Conservation (phyloP, 2,888 invertebrate species). For the Acanthococcus lagerstroemiae region DNA sequence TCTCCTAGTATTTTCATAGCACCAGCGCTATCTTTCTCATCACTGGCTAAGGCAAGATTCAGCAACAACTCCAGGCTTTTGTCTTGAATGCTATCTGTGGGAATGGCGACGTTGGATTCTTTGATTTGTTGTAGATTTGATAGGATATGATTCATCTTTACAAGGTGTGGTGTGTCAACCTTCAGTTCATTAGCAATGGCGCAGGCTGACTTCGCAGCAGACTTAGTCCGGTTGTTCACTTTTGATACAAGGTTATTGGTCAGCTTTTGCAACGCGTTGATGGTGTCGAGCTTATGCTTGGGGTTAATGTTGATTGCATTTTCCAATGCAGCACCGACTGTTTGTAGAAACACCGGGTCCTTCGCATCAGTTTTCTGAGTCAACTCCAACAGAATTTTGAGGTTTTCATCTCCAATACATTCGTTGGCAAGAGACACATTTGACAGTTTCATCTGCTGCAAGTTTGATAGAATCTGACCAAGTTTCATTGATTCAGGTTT, state of each 20-base stretch:
- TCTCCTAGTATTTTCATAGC: not conserved
- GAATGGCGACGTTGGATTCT: not conserved
- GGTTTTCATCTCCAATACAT: not conserved
- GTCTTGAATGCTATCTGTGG: not conserved
- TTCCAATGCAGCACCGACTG: not conserved
- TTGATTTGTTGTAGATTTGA: slow-evolving; percentile 35
- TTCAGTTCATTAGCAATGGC: slow-evolving; percentile 40
- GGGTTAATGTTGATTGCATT: not conserved
- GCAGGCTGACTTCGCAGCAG: slow-evolving; percentile 39
- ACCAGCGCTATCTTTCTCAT: not conserved
- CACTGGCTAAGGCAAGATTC: not conserved
- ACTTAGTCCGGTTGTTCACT: slow-evolving; percentile 28
- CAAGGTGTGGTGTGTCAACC: slow-evolving; percentile 41
- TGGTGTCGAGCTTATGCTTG: not conserved
- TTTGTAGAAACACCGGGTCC: not conserved
- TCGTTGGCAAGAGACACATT: not conserved
- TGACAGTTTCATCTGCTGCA: slow-evolving; percentile 13
- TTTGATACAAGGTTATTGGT: not conserved
- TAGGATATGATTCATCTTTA: slow-evolving; percentile 44
- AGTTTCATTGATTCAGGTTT: slow-evolving; percentile 38
- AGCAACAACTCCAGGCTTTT: slow-evolving; percentile 1
- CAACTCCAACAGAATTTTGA: slow-evolving; percentile 2
- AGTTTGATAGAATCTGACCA: slow-evolving; percentile 43
- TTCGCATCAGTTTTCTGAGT: not conserved
- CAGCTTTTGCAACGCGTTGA: not conserved